These are phyloP conservation scores for Ectropis crepuscularia DNA, from an alignment of 2,888 invertebrate species.

Conservation along the genomic window DNA sequence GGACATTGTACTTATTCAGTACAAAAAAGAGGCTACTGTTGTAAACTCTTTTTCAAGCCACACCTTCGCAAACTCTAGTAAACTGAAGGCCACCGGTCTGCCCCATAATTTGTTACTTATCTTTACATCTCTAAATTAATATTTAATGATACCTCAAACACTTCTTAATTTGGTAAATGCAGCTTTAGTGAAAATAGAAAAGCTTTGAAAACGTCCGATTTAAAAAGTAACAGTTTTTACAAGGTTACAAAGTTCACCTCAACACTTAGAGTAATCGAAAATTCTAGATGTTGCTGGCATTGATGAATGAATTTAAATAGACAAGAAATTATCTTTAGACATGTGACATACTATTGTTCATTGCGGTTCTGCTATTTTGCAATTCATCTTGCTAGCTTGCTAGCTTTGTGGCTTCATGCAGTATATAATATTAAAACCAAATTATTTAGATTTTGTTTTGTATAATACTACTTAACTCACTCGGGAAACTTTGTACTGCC, in stretches of 20 bases:
- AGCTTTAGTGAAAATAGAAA: background rate
- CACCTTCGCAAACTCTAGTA: no score
- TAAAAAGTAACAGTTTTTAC: background rate
- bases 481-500: no score
- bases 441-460: no score
- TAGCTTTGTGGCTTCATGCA: background rate
- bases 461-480: no score
- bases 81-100: no score
- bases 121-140: no score
- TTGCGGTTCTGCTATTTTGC: background rate
- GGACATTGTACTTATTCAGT: no score
- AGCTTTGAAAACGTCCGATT: background rate
- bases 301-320: slow-evolving; percentile 22
- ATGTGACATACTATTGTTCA: background rate
- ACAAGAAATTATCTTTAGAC: slow-evolving; percentile 3
- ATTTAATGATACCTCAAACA: background rate
- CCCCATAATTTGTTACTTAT: no score
- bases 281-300: slow-evolving; percentile 16
- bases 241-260: slow-evolving; percentile 9
- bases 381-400: background rate
- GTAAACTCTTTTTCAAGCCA: no score
- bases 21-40: no score
- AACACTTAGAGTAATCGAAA: slow-evolving; percentile 4
- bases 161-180: background rate
- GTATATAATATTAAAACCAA: no score